Evolutionary conservation across 2,797 vertebrate genomes (phyloP), one percentile per base, ranked within the genome.

Genomic region (Acipenser transmontanus): DNA sequence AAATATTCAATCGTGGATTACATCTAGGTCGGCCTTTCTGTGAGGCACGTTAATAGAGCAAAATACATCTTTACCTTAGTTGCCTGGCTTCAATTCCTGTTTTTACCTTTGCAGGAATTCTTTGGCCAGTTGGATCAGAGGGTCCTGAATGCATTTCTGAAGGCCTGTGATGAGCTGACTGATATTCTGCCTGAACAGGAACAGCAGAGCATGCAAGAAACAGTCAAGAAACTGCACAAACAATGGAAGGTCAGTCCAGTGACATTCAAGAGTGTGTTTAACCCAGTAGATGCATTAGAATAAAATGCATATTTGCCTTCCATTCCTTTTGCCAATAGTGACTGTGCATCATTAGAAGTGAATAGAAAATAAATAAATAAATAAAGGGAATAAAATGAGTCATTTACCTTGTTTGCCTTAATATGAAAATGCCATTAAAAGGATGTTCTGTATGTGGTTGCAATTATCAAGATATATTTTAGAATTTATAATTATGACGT

Each of bases 121-220:
- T 98, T 98, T 73, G 93, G 89, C 48, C 96, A 98, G 72, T 81
- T 99, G 76, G 96, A 99, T 71, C 95, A 97, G 80, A 89, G 93
- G 59, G 91, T 97, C 34, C 83, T 99, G 69, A 99, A 98, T 56
- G 74, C 94, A 0, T 99, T 99, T 81, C 88, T 99, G 64, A 99
- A 99, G 80, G 97, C 97, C 0, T 98, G 97, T 47, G 97, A 99
- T 66, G 97, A 99, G 70, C 92, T 99, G 69, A 99, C 96, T 0
- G 97, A 99, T 79, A 98, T 99, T 74, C 87, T 99, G n/a, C 97
- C 97, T 0, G 95, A 97, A 64, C 93, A 93, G 81, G 96, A 99
- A 68, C 96, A 98, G 60, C 94, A 94, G 71, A 88, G 77, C 6
- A 86, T 99, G 6, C 96, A 99, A 85, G 97, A 98, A 79, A 98